phyloP scores from a whole-genome alignment of 2,113 vertebrate genomes.

The Lasiurus cinereus region DNA sequence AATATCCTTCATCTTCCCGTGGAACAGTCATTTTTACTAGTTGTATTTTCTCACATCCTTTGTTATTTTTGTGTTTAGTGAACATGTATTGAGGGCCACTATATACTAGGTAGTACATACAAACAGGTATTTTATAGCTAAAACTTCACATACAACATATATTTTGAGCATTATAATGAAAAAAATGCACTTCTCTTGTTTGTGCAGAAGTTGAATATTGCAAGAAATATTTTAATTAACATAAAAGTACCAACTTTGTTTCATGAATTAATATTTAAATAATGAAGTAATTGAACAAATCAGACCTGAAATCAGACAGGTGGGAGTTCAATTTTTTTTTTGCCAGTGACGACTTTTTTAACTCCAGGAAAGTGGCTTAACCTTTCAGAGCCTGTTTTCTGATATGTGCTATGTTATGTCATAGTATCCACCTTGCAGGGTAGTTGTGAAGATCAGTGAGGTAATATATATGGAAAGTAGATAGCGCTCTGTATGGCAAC shows the following conservation, averaged over 20 bases:
- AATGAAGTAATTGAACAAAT: slow-evolving; percentile 54
- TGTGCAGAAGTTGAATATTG: slow-evolving; percentile 25
- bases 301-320: not conserved
- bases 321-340: slow-evolving; percentile 12
- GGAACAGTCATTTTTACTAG: not conserved
- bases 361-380: not conserved
- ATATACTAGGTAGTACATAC: not conserved
- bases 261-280: slow-evolving; percentile 59
- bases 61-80: not conserved
- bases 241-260: slow-evolving; percentile 32
- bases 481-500: not conserved
- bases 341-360: slow-evolving; percentile 36
- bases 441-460: not conserved
- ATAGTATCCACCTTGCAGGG: not conserved
- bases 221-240: slow-evolving; percentile 62
- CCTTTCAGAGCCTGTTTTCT: slow-evolving; percentile 1
- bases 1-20: slow-evolving; percentile 8
- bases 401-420: not conserved
- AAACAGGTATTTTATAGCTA: slow-evolving; percentile 28
- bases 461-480: slow-evolving; percentile 35
- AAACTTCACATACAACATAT: slow-evolving; percentile 28
- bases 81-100: not conserved
- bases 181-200: not conserved
- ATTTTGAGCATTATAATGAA: slow-evolving; percentile 3
- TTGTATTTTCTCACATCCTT: slow-evolving; percentile 34